These are phyloP conservation scores for Dendrocincla fuliginosa DNA, from an alignment of 2,797 vertebrate species.

Conservation along the genomic window DNA sequence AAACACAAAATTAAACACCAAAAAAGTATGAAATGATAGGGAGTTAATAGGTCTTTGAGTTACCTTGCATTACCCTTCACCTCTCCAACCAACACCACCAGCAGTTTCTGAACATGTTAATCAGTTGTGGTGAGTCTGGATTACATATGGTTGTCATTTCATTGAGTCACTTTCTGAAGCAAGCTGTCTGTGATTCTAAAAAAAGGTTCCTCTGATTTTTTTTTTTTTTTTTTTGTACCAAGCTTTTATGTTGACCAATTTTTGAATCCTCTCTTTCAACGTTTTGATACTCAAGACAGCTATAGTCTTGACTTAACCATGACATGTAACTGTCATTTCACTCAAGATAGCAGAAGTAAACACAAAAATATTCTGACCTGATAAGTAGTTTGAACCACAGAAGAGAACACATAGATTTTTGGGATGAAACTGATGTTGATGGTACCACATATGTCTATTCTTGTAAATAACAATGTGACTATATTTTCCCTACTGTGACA, in stretches of 20 bases:
- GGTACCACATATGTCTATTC: not conserved
- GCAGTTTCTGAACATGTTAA: not conserved
- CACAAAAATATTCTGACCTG: not conserved
- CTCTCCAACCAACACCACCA: not conserved
- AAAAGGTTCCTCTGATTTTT: not conserved
- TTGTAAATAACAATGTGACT: not conserved
- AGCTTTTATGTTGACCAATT: not conserved
- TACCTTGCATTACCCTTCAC: not conserved
- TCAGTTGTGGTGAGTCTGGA: not conserved
- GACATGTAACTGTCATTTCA: not conserved
- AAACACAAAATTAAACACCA: not conserved
- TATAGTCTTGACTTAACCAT: not conserved
- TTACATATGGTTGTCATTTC: not conserved
- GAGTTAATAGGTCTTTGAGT: not conserved
- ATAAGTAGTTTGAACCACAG: not conserved
- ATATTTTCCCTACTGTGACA: not conserved
- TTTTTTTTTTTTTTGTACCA: not conserved
- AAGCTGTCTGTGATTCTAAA: not conserved
- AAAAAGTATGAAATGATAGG: not conserved
- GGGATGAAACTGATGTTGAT: not conserved
- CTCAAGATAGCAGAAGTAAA: not conserved
- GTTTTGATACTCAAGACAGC: not conserved
- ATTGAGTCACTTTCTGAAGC: not conserved
- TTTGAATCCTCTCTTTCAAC: not conserved
- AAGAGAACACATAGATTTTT: not conserved